Evolutionary conservation across 2,888 invertebrate genomes (phyloP).

Genomic region (Bimastos eiseni): DNA sequence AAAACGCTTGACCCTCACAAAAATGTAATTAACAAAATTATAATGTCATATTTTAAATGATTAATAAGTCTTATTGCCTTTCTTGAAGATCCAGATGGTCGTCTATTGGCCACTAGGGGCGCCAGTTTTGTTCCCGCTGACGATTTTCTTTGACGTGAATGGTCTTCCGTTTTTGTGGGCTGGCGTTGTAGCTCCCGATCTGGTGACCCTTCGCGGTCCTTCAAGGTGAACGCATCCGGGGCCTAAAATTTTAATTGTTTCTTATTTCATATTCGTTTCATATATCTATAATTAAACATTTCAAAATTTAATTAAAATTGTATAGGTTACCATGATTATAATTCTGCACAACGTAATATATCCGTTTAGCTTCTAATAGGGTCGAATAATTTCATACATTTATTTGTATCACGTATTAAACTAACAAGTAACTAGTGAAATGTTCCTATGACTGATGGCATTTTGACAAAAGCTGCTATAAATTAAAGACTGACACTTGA

Average conservation of each 20-base stretch:
- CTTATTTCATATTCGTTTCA: neutral
- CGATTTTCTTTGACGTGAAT: neutral
- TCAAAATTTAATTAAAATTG: no score
- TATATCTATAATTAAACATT: neutral
- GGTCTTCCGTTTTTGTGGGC: neutral
- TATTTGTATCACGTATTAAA: no score
- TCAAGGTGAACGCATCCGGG: neutral
- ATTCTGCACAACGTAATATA: no score
- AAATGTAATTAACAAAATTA: neutral
- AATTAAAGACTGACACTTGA: no score
- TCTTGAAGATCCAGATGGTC: neutral
- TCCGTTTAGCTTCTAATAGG: neutral
- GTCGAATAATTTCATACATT: no score
- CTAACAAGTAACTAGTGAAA: neutral
- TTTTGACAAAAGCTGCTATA: no score
- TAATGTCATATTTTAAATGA: neutral
- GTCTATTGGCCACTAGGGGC: neutral
- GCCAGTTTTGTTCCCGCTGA: neutral
- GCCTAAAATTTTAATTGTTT: neutral
- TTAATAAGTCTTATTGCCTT: neutral
- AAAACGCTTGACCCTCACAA: neutral
- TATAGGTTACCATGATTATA: no score
- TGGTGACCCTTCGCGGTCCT: neutral
- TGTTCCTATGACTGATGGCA: no score
- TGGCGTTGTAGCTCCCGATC: neutral